Percentiles rank a stretch among this genome's conserved stretches.
Conservation (phyloP, 2,113 vertebrate species). For the Nothoprocta pentlandii region DNA sequence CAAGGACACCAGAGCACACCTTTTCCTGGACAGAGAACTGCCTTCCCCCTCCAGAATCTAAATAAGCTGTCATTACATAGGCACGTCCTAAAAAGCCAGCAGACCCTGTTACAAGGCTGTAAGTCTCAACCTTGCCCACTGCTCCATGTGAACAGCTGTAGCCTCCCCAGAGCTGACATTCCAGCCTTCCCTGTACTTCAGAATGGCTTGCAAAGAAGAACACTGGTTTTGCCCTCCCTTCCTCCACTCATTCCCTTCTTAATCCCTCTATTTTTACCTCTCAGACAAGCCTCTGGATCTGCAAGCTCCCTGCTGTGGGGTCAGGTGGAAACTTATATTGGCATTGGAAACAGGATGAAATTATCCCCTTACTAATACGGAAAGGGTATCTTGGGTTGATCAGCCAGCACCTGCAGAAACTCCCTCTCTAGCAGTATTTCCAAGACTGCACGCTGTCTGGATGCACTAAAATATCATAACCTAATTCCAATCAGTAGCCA, state of each 20-base stretch:
- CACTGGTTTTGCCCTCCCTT: not conserved
- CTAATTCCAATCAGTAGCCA: fast-evolving
- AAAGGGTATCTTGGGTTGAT: not conserved
- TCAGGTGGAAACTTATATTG: not conserved
- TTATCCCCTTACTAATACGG: fast-evolving
- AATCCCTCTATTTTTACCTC: not conserved
- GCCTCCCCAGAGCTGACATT: not conserved
- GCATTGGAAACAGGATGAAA: not conserved
- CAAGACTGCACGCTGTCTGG: not conserved
- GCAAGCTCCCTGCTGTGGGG: fast-evolving
- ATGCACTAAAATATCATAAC: not conserved
- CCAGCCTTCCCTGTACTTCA: not conserved
- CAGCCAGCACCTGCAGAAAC: not conserved
- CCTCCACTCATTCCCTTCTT: not conserved
- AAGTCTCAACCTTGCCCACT: not conserved
- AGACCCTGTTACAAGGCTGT: not conserved
- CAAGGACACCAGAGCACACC: fast-evolving
- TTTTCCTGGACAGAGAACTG: not conserved
- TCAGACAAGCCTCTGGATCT: not conserved
- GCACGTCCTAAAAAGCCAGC: not conserved
- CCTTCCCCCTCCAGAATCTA: not conserved
- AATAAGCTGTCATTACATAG: not conserved
- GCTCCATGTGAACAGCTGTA: not conserved
- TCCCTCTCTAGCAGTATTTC: fast-evolving
- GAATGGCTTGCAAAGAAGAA: fast-evolving